Conservation (phyloP, 2,888 invertebrate genomes). For the Heteromurus nitidus region DNA sequence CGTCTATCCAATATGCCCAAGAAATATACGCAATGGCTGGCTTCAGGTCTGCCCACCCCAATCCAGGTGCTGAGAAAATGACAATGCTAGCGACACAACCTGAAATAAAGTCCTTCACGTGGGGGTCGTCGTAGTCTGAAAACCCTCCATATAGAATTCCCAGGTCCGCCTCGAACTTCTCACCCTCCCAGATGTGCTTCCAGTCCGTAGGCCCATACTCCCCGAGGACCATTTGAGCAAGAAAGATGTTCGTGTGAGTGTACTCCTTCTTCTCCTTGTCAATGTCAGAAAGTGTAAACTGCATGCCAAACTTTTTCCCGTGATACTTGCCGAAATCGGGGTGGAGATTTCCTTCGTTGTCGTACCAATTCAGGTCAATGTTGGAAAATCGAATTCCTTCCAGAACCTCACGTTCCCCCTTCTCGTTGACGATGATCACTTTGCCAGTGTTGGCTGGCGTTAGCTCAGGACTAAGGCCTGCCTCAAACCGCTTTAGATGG, state of each 20-base stretch:
- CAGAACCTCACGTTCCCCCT: background rate
- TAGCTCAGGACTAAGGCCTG: no score
- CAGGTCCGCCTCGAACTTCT: background rate
- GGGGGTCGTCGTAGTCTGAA: background rate
- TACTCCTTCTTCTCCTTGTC: background rate
- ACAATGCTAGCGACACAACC: background rate
- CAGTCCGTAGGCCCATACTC: background rate
- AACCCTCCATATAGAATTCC: background rate
- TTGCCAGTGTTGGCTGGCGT: background rate
- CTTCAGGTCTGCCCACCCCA: background rate
- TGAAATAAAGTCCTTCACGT: background rate
- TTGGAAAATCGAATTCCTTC: constrained; percentile 1
- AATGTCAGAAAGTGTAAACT: background rate
- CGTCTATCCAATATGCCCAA: background rate
- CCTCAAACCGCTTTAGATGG: no score
- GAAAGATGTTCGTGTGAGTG: background rate
- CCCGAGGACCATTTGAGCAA: background rate
- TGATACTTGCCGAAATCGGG: background rate
- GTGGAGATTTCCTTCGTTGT: background rate
- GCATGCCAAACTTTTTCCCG: background rate
- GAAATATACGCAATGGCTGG: background rate
- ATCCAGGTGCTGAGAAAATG: background rate
- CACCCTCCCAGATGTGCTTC: background rate
- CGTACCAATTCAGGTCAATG: constrained; percentile 5
- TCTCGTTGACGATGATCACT: background rate